Percentiles rank a stretch among this genome's conserved stretches.
Evolutionary conservation across 1,140 invertebrate species (phyloP).

Genomic region (Prorops nasuta): DNA sequence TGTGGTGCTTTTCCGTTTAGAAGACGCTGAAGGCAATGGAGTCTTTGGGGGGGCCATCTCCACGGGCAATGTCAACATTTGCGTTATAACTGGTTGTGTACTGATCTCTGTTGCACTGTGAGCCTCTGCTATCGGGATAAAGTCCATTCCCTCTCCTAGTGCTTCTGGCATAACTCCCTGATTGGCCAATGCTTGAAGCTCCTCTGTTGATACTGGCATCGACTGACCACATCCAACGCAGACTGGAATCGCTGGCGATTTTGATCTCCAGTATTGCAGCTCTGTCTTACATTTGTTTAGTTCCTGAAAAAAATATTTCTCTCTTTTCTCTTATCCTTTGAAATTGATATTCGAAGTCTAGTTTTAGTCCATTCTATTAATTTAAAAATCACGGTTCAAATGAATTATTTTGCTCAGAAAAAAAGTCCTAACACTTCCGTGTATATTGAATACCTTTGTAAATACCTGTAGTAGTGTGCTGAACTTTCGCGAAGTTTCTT

Average conservation of each 20-base stretch:
- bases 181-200: slow-evolving; percentile 62
- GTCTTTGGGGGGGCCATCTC: slow-evolving; percentile 52
- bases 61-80: slow-evolving; percentile 22
- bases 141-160: slow-evolving; percentile 51
- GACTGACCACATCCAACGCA: slow-evolving; percentile 63
- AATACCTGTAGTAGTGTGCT: slow-evolving; percentile 80
- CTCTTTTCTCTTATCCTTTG: too few relatives aligned
- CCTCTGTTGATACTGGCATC: slow-evolving; percentile 59
- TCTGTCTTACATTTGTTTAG: slow-evolving; percentile 88
- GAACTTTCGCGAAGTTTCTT: slow-evolving; percentile 83
- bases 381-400: too few relatives aligned
- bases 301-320: slow-evolving; percentile 62
- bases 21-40: slow-evolving; percentile 36
- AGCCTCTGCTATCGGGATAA: slow-evolving; percentile 51
- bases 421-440: not conserved
- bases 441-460: slow-evolving; percentile 39
- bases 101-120: slow-evolving; percentile 41
- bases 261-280: slow-evolving; percentile 84
- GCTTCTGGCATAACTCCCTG: slow-evolving; percentile 62
- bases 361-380: too few relatives aligned
- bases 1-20: slow-evolving; percentile 44
- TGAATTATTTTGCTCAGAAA: not conserved
- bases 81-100: slow-evolving; percentile 17
- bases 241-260: slow-evolving; percentile 70
- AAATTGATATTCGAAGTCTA: too few relatives aligned